phyloP scores from a whole-genome alignment of 1,140 invertebrate species.

The Caenorhabditis elegans region WBcel235 BX284605.5:6256001-6256500 shows the following conservation, averaged over 20 bases:
- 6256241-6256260: neutral
- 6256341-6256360: too few species aligned
- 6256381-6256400: too few species aligned
- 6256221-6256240: neutral
- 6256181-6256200: neutral
- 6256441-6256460: too few species aligned
- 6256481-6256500: too few species aligned
- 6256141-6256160: neutral
- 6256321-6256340: too few species aligned
- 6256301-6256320: neutral
- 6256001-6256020: neutral
- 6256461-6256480: too few species aligned
- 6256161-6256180: neutral
- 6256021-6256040: neutral
- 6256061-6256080: too few species aligned
- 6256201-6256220: neutral
- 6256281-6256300: neutral
- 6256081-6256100: too few species aligned
- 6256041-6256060: neutral
- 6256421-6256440: too few species aligned
- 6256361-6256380: too few species aligned
- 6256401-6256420: too few species aligned
- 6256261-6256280: neutral
- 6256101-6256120: neutral
- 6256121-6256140: neutral